Evolutionary conservation across 2,888 invertebrate genomes (phyloP).

Genomic region (Hyposoter didymator): DNA sequence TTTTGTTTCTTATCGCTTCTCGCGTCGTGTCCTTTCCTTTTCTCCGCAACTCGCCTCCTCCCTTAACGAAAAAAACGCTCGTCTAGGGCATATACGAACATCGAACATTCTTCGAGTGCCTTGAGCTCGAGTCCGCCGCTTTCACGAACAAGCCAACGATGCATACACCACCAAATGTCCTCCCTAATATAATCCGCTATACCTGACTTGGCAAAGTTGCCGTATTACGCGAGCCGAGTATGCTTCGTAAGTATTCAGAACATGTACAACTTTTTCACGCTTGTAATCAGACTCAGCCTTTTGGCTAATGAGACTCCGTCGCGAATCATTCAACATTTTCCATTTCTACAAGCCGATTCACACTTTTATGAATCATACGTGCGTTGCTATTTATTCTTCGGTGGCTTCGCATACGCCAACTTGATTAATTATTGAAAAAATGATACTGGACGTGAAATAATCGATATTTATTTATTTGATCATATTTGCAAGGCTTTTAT

Average conservation of each 20-base stretch:
- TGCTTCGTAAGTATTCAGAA: constrained; percentile 4
- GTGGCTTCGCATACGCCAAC: too few relatives aligned
- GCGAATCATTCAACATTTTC: background rate
- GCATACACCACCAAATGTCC: constrained; percentile 53
- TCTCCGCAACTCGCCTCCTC: constrained; percentile 14
- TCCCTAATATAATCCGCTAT: constrained; percentile 33
- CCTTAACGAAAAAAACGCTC: constrained; percentile 37
- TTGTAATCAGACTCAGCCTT: constrained; percentile 13
- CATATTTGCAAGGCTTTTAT: background rate
- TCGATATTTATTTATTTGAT: too few relatives aligned
- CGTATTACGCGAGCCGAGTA: constrained; percentile 15
- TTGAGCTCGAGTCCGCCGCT: constrained; percentile 66
- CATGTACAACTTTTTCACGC: constrained; percentile 20
- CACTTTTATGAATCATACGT: background rate
- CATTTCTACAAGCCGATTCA: background rate
- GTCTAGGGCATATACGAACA: constrained; percentile 40
- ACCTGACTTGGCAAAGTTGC: constrained; percentile 59
- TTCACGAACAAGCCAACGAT: constrained; percentile 47
- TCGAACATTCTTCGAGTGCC: constrained; percentile 66
- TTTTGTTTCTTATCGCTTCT: constrained; percentile 56
- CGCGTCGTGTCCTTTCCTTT: background rate
- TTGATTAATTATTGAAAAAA: too few relatives aligned
- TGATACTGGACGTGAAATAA: too few relatives aligned
- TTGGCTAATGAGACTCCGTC: constrained; percentile 53
- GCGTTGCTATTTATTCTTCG: too few relatives aligned